Evolutionary conservation across 2,797 vertebrate species (phyloP).

Genomic region (Mergus octosetaceus): DNA sequence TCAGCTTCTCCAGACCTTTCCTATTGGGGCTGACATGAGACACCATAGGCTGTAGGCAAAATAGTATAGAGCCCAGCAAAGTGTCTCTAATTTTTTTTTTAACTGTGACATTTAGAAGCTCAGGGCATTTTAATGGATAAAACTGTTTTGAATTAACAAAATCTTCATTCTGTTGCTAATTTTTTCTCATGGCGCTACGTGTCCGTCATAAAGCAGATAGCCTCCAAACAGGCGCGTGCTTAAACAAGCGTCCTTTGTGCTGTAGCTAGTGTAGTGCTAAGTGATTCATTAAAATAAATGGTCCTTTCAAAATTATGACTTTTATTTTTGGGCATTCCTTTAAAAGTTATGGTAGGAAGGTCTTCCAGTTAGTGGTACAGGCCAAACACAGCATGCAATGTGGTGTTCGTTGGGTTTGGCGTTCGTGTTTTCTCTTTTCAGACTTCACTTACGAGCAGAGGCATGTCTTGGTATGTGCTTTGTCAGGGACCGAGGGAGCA

Average conservation of each 20-base stretch:
- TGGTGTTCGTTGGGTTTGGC: neutral
- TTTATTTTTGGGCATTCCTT: neutral
- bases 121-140: conserved; percentile 34
- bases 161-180: conserved; percentile 44
- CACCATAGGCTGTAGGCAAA: conserved; percentile 17
- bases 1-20: conserved; percentile 52
- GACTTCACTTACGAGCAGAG: fast-evolving
- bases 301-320: neutral
- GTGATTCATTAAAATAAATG: conserved; percentile 6
- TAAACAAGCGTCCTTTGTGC: conserved; percentile 49
- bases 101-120: conserved; percentile 59
- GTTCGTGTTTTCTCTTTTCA: neutral
- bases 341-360: neutral
- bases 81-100: conserved; percentile 49
- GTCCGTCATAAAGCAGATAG: conserved; percentile 22
- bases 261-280: neutral
- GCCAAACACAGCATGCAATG: fast-evolving
- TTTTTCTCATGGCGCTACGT: conserved; percentile 22
- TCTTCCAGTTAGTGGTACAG: neutral
- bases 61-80: conserved; percentile 27
- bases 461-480: neutral
- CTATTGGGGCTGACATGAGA: conserved; percentile 23
- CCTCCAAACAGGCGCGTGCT: conserved; percentile 23
- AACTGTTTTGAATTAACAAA: conserved; percentile 58
- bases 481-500: neutral